phyloP scores from a whole-genome alignment of 2,888 invertebrate genomes.

The Agrilus biguttatus region DNA sequence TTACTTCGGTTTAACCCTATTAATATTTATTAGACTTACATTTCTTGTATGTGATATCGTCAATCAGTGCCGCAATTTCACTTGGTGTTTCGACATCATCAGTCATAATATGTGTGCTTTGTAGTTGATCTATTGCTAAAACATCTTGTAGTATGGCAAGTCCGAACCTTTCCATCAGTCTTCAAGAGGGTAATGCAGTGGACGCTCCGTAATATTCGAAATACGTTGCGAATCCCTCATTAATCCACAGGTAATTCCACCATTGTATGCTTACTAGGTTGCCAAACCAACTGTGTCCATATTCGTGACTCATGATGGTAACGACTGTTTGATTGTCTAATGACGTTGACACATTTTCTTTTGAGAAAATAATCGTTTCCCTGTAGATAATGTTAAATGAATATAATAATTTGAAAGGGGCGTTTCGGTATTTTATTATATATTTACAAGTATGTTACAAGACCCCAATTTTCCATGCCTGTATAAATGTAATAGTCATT shows the following conservation, averaged over 20 bases:
- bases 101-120: conserved; percentile 37
- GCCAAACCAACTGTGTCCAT: conserved; percentile 60
- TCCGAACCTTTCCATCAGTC: conserved; percentile 7
- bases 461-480: conserved; percentile 92
- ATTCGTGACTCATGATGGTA: conserved; percentile 44
- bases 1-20: too few relatives aligned
- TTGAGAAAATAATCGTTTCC: conserved; percentile 41
- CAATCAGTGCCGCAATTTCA: conserved; percentile 46
- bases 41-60: conserved; percentile 12
- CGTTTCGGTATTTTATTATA: not conserved
- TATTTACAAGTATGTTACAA: conserved; percentile 55
- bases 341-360: conserved; percentile 29
- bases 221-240: conserved; percentile 54
- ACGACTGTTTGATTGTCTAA: conserved; percentile 34
- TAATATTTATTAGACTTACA: too few relatives aligned
- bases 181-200: conserved; percentile 6
- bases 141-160: conserved; percentile 33
- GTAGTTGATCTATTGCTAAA: conserved; percentile 36
- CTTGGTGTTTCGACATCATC: conserved; percentile 37
- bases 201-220: conserved; percentile 34
- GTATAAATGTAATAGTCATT: conserved; percentile 52
- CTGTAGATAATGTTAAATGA: too few relatives aligned
- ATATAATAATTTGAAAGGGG: not conserved
- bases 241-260: conserved; percentile 52
- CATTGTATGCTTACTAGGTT: conserved; percentile 47